phyloP scores from a whole-genome alignment of 2,113 vertebrate species.

The Eulemur rufifrons region DNA sequence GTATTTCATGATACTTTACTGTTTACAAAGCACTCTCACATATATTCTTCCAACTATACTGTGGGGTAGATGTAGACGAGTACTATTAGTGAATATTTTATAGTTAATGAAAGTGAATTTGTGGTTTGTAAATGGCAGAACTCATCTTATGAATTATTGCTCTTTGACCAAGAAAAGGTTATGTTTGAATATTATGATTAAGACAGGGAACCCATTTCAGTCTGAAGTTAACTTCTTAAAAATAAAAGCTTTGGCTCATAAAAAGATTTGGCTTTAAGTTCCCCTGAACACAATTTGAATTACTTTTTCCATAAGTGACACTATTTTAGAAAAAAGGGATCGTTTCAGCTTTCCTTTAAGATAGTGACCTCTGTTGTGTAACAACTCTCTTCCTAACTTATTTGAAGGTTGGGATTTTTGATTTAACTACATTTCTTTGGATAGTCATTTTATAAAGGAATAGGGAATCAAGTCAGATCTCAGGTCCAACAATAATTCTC shows the following conservation, averaged over 20 bases:
- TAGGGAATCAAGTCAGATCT: neutral
- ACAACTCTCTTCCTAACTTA: neutral
- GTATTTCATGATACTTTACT: neutral
- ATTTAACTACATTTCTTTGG: neutral
- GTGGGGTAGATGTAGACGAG: neutral
- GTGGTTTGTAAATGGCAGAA: neutral
- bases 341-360: neutral
- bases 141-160: neutral
- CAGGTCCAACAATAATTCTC: neutral
- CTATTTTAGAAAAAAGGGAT: slow-evolving; percentile 11
- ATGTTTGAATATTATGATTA: neutral
- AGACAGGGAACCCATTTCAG: neutral
- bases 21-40: neutral
- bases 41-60: neutral
- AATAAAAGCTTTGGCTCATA: neutral
- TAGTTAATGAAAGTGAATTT: neutral
- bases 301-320: neutral
- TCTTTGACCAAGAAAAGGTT: neutral
- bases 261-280: neutral
- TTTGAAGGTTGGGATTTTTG: neutral
- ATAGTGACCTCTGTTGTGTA: neutral
- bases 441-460: neutral
- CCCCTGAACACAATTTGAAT: neutral
- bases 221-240: neutral
- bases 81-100: neutral